Evolutionary conservation across 30 jellyfish, hydroid and myxozoan genomes (phyloP).

Genomic region (Hydractinia symbiolongicarpus): DNA sequence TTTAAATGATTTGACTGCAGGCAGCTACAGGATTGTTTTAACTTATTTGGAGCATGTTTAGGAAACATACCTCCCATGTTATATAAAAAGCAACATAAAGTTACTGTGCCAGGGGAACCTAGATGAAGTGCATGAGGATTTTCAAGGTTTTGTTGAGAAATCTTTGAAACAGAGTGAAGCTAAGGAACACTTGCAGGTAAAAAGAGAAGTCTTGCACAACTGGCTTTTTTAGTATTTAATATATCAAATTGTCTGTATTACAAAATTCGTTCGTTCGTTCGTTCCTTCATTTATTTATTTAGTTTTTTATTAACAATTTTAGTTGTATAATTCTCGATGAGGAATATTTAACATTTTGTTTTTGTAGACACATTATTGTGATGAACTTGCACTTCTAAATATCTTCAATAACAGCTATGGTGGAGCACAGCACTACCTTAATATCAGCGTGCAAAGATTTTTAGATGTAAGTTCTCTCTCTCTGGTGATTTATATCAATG

Average conservation of each 20-base stretch:
- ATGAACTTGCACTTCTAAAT: slow-evolving; percentile 61
- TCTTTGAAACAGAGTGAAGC: slow-evolving; percentile 43
- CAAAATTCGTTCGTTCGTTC: too few species aligned
- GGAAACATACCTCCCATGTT: slow-evolving; percentile 79
- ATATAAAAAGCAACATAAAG: slow-evolving; percentile 69
- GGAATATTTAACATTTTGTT: background rate
- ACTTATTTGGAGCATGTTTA: background rate
- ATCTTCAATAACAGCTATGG: slow-evolving; percentile 61
- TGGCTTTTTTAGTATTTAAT: too few species aligned
- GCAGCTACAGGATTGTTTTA: background rate
- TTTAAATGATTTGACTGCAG: background rate
- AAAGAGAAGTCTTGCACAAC: background rate
- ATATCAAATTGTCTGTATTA: too few species aligned
- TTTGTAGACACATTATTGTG: slow-evolving; percentile 52
- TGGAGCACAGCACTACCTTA: slow-evolving; percentile 53
- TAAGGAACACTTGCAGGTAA: slow-evolving; percentile 60
- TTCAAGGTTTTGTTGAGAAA: slow-evolving; percentile 42
- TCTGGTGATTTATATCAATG: too few species aligned
- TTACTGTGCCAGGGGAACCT: slow-evolving; percentile 53
- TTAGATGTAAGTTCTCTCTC: slow-evolving; percentile 46
- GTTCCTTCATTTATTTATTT: too few species aligned
- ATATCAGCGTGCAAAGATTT: slow-evolving; percentile 58
- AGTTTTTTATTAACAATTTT: too few species aligned
- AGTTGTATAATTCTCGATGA: too few species aligned
- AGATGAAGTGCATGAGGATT: slow-evolving; percentile 37